Evolutionary conservation across 2,113 vertebrate species (phyloP).

Genomic region (Parus major): DNA sequence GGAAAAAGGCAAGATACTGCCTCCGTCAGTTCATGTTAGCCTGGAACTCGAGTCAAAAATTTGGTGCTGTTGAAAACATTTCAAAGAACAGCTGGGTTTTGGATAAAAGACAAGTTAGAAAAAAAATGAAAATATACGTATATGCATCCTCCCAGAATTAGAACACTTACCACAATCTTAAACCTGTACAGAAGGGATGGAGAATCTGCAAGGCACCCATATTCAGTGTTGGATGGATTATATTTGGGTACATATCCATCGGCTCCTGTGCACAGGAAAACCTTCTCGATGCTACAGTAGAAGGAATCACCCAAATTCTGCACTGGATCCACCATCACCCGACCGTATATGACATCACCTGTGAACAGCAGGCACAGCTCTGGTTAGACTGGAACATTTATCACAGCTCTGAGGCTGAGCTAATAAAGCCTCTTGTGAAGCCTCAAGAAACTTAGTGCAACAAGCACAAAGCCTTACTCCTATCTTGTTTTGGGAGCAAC

Average conservation of each 20-base stretch:
- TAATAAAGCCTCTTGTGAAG: neutral
- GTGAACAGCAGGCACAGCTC: neutral
- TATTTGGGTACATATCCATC: conserved; percentile 97
- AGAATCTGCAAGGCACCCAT: conserved; percentile 92
- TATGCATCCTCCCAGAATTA: neutral
- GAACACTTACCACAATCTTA: conserved; percentile 89
- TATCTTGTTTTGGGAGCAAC: neutral
- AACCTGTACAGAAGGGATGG: conserved; percentile 89
- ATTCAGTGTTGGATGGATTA: conserved; percentile 85
- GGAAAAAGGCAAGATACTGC: neutral
- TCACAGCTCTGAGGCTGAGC: neutral
- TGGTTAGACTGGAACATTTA: neutral
- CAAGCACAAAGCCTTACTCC: neutral
- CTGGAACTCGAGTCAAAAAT: neutral
- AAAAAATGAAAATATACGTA: neutral
- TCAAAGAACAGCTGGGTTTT: neutral
- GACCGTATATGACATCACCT: conserved; percentile 90
- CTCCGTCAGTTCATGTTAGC: neutral
- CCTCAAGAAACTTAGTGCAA: neutral
- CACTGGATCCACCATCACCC: conserved; percentile 96
- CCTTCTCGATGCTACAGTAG: conserved; percentile 93
- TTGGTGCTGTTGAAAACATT: neutral
- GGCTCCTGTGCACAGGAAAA: conserved; percentile 92
- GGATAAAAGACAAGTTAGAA: neutral
- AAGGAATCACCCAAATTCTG: conserved; percentile 96